Conservation (phyloP, 2,797 vertebrate species). For the Manis javanica region DNA sequence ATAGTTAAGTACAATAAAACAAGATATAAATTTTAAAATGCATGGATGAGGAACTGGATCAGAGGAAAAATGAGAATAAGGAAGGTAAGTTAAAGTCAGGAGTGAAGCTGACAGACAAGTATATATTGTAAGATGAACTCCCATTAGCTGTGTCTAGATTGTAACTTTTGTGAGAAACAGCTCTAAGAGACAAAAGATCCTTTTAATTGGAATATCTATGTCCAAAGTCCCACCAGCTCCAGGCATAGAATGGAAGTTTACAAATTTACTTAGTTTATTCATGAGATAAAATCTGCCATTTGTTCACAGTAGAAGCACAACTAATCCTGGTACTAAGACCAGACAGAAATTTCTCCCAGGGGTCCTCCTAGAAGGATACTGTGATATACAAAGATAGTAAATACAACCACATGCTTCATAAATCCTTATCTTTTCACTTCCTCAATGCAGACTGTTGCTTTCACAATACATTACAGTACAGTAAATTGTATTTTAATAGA, state of each 20-base stretch:
- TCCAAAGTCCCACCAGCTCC: background rate
- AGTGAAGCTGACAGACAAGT: background rate
- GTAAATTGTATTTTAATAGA: slow-evolving; percentile 17
- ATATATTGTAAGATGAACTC: background rate
- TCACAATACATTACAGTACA: background rate
- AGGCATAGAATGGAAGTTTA: background rate
- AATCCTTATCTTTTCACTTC: slow-evolving; percentile 1
- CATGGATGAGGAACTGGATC: background rate
- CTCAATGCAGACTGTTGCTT: background rate
- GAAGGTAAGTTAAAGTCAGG: slow-evolving; percentile 3
- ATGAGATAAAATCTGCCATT: background rate
- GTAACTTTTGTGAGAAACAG: background rate
- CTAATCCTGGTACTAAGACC: background rate
- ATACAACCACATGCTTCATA: background rate
- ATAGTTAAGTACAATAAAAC: background rate
- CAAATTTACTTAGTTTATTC: slow-evolving; percentile 5
- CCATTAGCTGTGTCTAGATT: background rate
- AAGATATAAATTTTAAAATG: background rate
- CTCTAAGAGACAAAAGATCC: background rate
- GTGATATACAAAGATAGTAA: background rate
- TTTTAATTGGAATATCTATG: background rate
- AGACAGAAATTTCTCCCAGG: background rate
- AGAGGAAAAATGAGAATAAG: background rate
- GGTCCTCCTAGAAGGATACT: background rate
- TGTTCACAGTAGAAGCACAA: background rate